Evolutionary conservation across 2,797 vertebrate species (phyloP).

Genomic region (Acridotheres tristis): DNA sequence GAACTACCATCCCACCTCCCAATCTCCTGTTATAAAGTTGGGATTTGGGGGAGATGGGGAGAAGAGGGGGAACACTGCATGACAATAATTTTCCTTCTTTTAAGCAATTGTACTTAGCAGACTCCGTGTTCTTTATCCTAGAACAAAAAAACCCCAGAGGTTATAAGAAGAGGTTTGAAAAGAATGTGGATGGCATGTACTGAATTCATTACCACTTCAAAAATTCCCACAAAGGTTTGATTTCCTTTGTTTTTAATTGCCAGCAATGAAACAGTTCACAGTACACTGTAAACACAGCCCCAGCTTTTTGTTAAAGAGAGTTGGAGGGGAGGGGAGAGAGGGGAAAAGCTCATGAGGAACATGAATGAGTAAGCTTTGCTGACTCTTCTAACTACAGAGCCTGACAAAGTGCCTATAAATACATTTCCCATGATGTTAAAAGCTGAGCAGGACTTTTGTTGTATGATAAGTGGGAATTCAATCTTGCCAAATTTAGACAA

Average conservation of each 20-base stretch:
- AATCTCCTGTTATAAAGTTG: neutral
- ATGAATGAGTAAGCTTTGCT: constrained; percentile 63
- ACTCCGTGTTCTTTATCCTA: neutral
- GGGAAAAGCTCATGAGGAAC: constrained; percentile 42
- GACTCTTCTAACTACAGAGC: constrained; percentile 29
- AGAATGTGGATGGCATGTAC: neutral
- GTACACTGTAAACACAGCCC: constrained; percentile 31
- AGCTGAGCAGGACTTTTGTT: constrained; percentile 33
- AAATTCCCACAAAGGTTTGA: constrained; percentile 37
- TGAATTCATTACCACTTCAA: constrained; percentile 29
- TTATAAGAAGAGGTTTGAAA: constrained; percentile 15
- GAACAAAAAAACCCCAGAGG: neutral
- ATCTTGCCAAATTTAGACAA: neutral
- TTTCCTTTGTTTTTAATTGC: constrained; percentile 51
- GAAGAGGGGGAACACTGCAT: neutral
- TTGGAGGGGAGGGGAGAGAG: constrained; percentile 1
- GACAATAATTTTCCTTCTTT: constrained; percentile 5
- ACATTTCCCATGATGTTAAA: constrained; percentile 53
- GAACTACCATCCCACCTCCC: neutral
- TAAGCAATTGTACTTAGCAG: neutral
- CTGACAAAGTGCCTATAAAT: constrained; percentile 52
- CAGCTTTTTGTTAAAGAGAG: constrained; percentile 44
- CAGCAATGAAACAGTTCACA: constrained; percentile 46
- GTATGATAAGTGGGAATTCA: neutral
- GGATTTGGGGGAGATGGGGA: neutral